These are phyloP conservation scores for Corythornis madagascariensis DNA, from an alignment of 2,113 vertebrate species.

Conservation along the genomic window DNA sequence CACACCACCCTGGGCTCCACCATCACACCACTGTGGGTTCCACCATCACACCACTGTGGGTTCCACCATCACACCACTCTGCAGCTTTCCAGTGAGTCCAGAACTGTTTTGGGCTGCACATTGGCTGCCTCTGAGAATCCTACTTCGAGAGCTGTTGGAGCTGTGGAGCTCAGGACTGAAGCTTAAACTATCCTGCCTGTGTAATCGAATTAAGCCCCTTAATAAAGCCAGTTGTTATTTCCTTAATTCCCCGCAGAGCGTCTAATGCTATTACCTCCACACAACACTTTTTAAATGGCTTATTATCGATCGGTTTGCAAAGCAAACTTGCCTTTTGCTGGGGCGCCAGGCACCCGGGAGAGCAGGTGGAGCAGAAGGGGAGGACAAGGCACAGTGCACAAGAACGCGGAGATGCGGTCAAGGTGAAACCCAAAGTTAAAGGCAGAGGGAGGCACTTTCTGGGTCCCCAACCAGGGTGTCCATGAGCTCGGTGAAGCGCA, in stretches of 20 bases:
- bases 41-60: accelerated
- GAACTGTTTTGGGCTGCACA: neutral
- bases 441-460: neutral
- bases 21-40: neutral
- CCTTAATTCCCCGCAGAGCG: slow-evolving; percentile 21
- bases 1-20: accelerated
- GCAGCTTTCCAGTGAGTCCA: neutral
- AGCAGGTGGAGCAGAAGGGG: neutral
- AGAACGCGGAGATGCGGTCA: neutral
- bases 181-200: neutral
- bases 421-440: neutral
- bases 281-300: neutral
- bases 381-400: neutral
- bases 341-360: neutral
- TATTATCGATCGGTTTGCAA: neutral
- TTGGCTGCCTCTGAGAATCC: neutral
- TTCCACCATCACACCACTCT: neutral
- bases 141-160: neutral
- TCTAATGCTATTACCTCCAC: slow-evolving; percentile 22
- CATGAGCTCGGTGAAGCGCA: no score
- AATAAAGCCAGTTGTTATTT: slow-evolving; percentile 45
- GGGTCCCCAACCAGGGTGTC: accelerated
- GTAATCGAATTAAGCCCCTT: slow-evolving; percentile 44
- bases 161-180: neutral
- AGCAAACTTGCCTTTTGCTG: neutral